phyloP scores from a whole-genome alignment of 2,113 vertebrate genomes.

The Crypturellus undulatus region DNA sequence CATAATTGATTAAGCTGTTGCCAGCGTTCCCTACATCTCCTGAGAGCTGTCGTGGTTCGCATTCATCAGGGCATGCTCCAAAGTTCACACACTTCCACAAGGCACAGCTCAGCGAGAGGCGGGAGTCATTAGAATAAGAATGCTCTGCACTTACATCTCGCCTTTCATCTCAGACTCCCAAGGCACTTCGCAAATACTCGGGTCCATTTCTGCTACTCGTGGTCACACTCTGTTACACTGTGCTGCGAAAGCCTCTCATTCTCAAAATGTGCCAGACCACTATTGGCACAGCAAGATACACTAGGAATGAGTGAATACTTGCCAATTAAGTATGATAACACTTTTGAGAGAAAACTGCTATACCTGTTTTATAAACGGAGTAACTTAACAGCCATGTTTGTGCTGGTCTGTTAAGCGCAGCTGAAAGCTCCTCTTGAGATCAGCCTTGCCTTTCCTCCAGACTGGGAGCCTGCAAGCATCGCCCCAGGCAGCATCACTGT shows the following conservation, averaged over 20 bases:
- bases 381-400: not conserved
- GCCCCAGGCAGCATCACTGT: not conserved
- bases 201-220: not conserved
- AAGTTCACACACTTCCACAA: slow-evolving; percentile 71
- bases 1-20: slow-evolving; percentile 73
- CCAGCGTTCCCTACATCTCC: slow-evolving; percentile 52
- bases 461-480: not conserved
- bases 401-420: not conserved
- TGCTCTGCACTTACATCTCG: slow-evolving; percentile 11
- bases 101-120: slow-evolving; percentile 35
- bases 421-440: not conserved
- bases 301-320: not conserved
- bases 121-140: slow-evolving; percentile 50
- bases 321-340: not conserved
- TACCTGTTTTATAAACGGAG: not conserved
- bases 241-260: not conserved
- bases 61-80: slow-evolving; percentile 66
- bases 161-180: slow-evolving; percentile 40
- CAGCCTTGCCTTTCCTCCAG: not conserved
- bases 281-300: not conserved
- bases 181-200: not conserved
- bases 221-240: not conserved
- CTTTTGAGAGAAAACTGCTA: not conserved
- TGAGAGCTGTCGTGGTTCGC: slow-evolving; percentile 70
- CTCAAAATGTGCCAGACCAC: not conserved